These are phyloP conservation scores for Amphimedon queenslandica DNA, from an alignment of 37 sponge, comb jelly and placozoan genomes.

Conservation along the genomic window DNA sequence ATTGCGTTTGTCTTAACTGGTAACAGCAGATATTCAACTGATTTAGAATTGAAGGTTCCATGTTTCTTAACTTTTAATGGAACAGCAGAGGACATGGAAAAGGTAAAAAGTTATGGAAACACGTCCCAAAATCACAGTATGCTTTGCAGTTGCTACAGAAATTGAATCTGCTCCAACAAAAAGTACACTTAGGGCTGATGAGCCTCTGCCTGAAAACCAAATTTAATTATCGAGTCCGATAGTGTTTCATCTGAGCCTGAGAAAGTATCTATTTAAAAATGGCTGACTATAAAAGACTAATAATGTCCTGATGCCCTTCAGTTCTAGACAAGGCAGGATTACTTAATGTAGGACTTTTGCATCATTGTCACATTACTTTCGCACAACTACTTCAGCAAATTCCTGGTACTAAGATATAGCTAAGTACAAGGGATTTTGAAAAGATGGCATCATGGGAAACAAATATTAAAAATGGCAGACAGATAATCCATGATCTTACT, in stretches of 20 bases:
- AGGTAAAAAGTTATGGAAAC: constrained; percentile 12
- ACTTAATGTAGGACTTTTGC: constrained; percentile 1
- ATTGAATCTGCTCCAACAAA: constrained; percentile 5
- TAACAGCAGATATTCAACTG: constrained; percentile 4
- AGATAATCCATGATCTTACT: constrained; percentile 28
- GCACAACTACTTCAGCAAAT: constrained; percentile 29
- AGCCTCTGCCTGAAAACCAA: neutral
- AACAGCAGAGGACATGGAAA: neutral
- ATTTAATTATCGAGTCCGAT: neutral
- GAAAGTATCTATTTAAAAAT: neutral
- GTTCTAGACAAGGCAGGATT: neutral
- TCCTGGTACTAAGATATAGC: constrained; percentile 4
- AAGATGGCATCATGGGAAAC: neutral
- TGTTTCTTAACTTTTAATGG: constrained; percentile 33
- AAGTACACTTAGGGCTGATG: neutral
- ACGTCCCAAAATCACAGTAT: neutral
- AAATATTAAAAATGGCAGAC: neutral
- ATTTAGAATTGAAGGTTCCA: constrained; percentile 38
- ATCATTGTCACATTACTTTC: constrained; percentile 39
- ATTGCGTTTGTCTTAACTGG: constrained; percentile 17
- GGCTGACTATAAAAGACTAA: neutral
- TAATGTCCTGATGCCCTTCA: neutral
- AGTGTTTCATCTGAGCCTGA: neutral
- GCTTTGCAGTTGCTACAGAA: neutral
- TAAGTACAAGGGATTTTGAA: constrained; percentile 9